phyloP scores from a whole-genome alignment of 1,140 invertebrate genomes.

The Monomorium pharaonis region DNA sequence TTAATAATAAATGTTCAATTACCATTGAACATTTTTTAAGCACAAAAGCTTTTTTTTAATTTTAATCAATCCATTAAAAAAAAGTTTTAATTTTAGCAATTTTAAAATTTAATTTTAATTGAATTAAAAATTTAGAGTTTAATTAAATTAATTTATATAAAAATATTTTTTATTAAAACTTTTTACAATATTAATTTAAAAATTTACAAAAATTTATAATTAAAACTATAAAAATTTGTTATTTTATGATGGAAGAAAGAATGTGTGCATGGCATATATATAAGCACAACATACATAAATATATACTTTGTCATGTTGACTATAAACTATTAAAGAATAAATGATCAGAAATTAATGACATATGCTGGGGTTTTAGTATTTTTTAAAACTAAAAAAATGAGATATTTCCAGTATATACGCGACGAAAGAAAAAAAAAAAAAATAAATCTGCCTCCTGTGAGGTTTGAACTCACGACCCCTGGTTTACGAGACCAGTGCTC shows the following conservation, averaged over 20 bases:
- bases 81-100: not conserved
- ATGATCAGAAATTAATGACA: not conserved
- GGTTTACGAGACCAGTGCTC: slow-evolving; percentile 93
- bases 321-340: not conserved
- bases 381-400: not conserved
- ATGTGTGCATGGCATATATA: not conserved
- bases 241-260: not conserved
- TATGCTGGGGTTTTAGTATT: not conserved
- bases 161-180: not conserved
- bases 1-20: not conserved
- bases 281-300: not conserved
- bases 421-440: not conserved
- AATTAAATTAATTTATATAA: not conserved
- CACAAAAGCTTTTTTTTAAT: not conserved
- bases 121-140: not conserved
- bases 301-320: not conserved
- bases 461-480: slow-evolving; percentile 92
- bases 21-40: not conserved
- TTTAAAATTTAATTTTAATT: slow-evolving; percentile 2
- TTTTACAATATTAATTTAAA: not conserved
- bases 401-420: not conserved
- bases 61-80: not conserved
- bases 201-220: not conserved
- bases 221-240: not conserved
- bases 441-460: slow-evolving; percentile 87